Evolutionary conservation across 2,113 vertebrate species (phyloP).

Genomic region (Myrmophylax atrothorax): DNA sequence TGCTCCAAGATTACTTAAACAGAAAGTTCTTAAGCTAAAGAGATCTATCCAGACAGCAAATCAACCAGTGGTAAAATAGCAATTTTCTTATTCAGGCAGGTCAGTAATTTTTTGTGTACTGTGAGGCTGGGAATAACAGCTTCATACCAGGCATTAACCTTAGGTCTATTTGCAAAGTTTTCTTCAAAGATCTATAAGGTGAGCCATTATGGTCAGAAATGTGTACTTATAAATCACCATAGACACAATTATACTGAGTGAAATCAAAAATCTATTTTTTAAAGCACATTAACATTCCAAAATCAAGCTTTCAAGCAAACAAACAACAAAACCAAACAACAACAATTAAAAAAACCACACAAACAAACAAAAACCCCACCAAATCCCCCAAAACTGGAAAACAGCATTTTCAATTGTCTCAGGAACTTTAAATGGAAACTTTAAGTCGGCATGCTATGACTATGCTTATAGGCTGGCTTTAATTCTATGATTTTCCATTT

Average conservation of each 20-base stretch:
- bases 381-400: neutral
- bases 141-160: neutral
- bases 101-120: conserved; percentile 4
- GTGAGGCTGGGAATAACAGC: neutral
- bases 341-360: no score
- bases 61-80: neutral
- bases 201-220: neutral
- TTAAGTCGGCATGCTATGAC: neutral
- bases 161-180: neutral
- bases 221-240: neutral
- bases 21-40: neutral
- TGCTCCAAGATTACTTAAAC: neutral
- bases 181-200: neutral
- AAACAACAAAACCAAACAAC: neutral
- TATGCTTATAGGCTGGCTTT: neutral
- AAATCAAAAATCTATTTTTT: neutral
- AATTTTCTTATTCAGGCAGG: conserved; percentile 4
- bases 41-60: conserved; percentile 1
- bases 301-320: neutral
- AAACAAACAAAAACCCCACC: no score
- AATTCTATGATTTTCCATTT: neutral
- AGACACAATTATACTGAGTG: neutral
- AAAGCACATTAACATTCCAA: neutral
- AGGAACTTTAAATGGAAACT: neutral
- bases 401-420: neutral